Conservation (phyloP, 1,140 invertebrate genomes). For the Drosophila santomea region DNA sequence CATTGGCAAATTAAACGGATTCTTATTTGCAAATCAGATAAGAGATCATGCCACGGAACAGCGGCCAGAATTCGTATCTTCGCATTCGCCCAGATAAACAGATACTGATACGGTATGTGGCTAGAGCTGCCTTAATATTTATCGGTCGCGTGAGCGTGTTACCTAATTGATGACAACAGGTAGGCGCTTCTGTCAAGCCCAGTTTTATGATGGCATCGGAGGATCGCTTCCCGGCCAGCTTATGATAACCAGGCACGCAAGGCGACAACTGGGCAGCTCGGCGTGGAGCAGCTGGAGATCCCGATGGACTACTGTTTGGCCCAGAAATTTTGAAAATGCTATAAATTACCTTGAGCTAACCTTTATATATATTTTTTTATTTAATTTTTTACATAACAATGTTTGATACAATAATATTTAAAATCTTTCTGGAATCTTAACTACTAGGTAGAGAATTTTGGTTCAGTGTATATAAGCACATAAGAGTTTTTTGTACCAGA, state of each 20-base stretch:
- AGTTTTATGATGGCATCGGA: slow-evolving; percentile 36
- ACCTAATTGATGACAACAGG: slow-evolving; percentile 85
- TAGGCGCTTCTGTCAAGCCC: slow-evolving; percentile 79
- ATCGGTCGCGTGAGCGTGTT: slow-evolving; percentile 84
- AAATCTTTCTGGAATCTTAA: too few relatives aligned
- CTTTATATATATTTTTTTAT: too few relatives aligned
- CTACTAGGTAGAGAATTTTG: background rate
- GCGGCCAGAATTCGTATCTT: slow-evolving; percentile 9
- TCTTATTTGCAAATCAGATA: slow-evolving; percentile 80
- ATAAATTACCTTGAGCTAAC: too few relatives aligned
- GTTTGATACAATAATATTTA: too few relatives aligned
- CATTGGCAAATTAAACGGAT: slow-evolving; percentile 66
- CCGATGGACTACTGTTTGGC: slow-evolving; percentile 37
- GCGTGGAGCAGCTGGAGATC: slow-evolving; percentile 55
- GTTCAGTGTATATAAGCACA: background rate
- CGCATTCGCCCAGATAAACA: slow-evolving; percentile 11
- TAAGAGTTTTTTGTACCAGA: background rate
- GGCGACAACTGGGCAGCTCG: slow-evolving; percentile 1
- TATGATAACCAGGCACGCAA: slow-evolving; percentile 68
- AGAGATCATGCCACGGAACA: slow-evolving; percentile 61
- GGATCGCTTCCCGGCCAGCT: slow-evolving; percentile 38
- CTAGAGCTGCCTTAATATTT: slow-evolving; percentile 61
- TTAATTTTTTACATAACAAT: too few relatives aligned
- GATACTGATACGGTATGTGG: slow-evolving; percentile 20
- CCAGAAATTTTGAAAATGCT: background rate